Evolutionary conservation across 64 coral and sea anemone species (phyloP), one percentile per base, ranked within the genome.

Genomic region (Montipora sp.): DNA sequence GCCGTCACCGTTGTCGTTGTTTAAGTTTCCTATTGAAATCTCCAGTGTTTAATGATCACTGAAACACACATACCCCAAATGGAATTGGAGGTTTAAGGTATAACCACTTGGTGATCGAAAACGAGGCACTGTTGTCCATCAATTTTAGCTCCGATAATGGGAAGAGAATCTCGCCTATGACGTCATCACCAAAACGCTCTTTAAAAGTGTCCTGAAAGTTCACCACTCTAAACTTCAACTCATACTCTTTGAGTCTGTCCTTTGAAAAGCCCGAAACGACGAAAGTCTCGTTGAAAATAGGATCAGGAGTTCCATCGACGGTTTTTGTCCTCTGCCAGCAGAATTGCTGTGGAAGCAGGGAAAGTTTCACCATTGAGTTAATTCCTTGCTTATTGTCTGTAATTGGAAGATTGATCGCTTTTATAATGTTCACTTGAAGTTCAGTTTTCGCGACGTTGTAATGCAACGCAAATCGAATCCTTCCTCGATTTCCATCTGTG

Each of bases 251-350:
- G 20, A 98, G 82, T 77, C 94, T 80, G 20, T 98, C 94, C 27
- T 98, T 93, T 23, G 97, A 98, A 74, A 98, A 98, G 13, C 97
- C 97, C 0, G 97, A 98, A 76, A 98, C 96, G 11, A 98, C 92
- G 49, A 98, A 98, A 15, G 88, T 94, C 76, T 98, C 97, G 66
- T 96, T 98, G n/a, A 96, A 98, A 8, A 96, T 68, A 8, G 97
- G 94, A 50, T 98, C 78, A 3, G 86, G 68, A 4, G 59, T 94
- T 65, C 88, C 91, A 45, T 94, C 78, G 22, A 94, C 51, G 3
- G 93, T 92, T 69, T 96, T 93, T 3, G 97, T 98, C 59, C 92
- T 88, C 63, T 98, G 97, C 97, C 97, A 98, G 48, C 97, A 98
- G 75, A 94, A 98, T 51, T 95, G 94, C 67, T 98, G 97, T 2